Conservation (phyloP, 2,113 vertebrate genomes). For the Rhipidura dahli region DNA sequence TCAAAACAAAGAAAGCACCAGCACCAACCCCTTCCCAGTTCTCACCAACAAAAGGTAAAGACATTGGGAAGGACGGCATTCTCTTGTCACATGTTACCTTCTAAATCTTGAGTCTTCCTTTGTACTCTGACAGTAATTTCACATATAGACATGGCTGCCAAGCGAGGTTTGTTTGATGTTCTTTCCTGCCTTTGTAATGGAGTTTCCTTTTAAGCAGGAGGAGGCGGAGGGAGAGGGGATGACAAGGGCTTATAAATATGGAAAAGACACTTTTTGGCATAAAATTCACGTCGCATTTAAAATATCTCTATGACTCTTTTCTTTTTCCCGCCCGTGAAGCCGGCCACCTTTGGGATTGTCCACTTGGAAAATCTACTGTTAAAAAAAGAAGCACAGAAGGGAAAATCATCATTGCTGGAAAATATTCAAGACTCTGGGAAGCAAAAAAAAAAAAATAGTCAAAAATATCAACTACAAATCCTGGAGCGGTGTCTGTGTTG, state of each 20-base stretch:
- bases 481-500: neutral
- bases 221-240: slow-evolving; percentile 52
- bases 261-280: slow-evolving; percentile 66
- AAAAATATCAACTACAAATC: neutral
- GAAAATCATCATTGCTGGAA: slow-evolving; percentile 30
- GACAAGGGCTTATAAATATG: slow-evolving; percentile 67
- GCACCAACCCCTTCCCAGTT: neutral
- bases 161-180: slow-evolving; percentile 74
- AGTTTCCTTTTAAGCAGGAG: slow-evolving; percentile 71
- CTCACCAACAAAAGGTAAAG: slow-evolving; percentile 59
- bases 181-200: slow-evolving; percentile 82
- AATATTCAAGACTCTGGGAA: neutral
- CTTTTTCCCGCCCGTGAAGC: neutral
- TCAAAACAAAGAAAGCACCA: neutral
- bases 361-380: slow-evolving; percentile 28
- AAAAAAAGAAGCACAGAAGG: slow-evolving; percentile 6
- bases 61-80: slow-evolving; percentile 18
- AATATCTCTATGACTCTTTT: neutral
- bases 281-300: neutral
- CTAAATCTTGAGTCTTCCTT: slow-evolving; percentile 71
- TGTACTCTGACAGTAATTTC: slow-evolving; percentile 76
- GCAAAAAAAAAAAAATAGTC: neutral
- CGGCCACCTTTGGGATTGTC: slow-evolving; percentile 6
- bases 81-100: slow-evolving; percentile 42
- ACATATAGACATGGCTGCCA: slow-evolving; percentile 68